Conservation (phyloP, 2,888 invertebrate species). For the Drosophila merina region DNA sequence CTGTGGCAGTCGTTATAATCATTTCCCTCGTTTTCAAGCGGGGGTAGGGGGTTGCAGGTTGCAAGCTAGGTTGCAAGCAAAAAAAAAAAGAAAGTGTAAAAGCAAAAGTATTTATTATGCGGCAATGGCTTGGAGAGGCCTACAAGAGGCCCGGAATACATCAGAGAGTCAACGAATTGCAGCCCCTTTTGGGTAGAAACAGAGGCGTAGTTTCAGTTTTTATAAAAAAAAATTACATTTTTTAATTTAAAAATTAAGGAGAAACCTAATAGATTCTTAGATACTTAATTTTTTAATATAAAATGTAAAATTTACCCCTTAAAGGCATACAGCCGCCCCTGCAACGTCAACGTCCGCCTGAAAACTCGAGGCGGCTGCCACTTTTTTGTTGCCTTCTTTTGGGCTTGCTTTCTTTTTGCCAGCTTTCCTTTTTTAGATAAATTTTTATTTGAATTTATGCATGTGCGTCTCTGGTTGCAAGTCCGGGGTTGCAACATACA, state of each 20-base stretch:
- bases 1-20: constrained; percentile 55
- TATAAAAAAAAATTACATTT: too few relatives aligned
- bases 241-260: too few relatives aligned
- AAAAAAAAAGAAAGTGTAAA: constrained; percentile 74
- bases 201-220: background rate
- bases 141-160: constrained; percentile 30
- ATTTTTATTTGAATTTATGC: constrained; percentile 72
- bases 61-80: background rate
- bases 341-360: constrained; percentile 66
- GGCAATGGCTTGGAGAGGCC: constrained; percentile 60
- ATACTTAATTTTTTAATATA: too few relatives aligned
- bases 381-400: constrained; percentile 43
- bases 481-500: constrained; percentile 1
- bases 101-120: constrained; percentile 78
- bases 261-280: too few relatives aligned
- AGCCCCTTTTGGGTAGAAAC: constrained; percentile 33
- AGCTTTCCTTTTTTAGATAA: constrained; percentile 59
- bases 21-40: constrained; percentile 41
- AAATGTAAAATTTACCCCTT: too few relatives aligned
- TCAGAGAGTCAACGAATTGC: constrained; percentile 51
- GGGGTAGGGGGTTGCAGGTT: background rate
- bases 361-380: constrained; percentile 52
- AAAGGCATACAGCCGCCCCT: background rate
- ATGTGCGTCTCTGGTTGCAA: constrained; percentile 47
- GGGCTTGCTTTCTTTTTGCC: constrained; percentile 22